Conservation (phyloP, 1,140 invertebrate genomes). For the Bradysia coprophila region DNA sequence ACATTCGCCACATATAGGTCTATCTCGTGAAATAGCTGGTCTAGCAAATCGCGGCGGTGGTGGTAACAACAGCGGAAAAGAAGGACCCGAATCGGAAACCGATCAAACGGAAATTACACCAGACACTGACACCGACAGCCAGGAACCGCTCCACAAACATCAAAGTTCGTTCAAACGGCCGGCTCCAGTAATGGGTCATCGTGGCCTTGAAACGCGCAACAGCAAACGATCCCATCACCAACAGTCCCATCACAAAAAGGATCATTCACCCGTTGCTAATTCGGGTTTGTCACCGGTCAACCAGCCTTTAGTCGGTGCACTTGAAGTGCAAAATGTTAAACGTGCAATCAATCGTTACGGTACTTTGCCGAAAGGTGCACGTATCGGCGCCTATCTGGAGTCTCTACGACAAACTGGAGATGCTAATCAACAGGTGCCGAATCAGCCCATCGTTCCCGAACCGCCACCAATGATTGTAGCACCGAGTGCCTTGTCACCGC, state of each 20-base stretch:
- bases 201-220: constrained; percentile 28
- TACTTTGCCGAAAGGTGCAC: constrained; percentile 83
- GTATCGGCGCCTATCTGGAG: constrained; percentile 89
- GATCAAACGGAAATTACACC: constrained; percentile 39
- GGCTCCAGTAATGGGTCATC: constrained; percentile 31
- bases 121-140: constrained; percentile 33
- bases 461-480: neutral
- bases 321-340: constrained; percentile 94
- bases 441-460: neutral
- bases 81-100: constrained; percentile 34
- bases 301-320: constrained; percentile 50
- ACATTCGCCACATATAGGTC: too few species aligned
- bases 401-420: constrained; percentile 61
- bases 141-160: constrained; percentile 13
- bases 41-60: constrained; percentile 7
- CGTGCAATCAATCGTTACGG: constrained; percentile 93
- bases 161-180: constrained; percentile 31
- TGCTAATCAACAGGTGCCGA: neutral
- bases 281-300: neutral
- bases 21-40: constrained; percentile 3
- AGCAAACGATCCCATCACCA: constrained; percentile 36
- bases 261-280: neutral
- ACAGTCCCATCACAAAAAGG: constrained; percentile 14
- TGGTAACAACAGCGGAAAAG: constrained; percentile 16
- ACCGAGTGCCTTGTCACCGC: constrained; percentile 15